Conservation (phyloP, 2,113 vertebrate species). For the Spheniscus mendiculus region DNA sequence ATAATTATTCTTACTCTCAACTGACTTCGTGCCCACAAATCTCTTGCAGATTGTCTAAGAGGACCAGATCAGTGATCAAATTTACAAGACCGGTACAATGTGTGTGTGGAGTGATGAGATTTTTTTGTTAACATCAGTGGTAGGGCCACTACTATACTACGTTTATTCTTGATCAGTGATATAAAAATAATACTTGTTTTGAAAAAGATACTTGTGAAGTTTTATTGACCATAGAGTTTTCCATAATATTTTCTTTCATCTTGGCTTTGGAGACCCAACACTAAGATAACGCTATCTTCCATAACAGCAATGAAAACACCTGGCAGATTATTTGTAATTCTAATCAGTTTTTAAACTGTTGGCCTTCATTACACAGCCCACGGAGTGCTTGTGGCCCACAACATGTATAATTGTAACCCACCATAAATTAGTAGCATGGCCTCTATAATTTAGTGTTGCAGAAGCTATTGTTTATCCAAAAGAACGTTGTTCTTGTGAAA, state of each 20-base stretch:
- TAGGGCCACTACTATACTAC: not conserved
- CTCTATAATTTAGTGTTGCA: slow-evolving; percentile 56
- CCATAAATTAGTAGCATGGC: slow-evolving; percentile 63
- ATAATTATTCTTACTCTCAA: not conserved
- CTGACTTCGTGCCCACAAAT: not conserved
- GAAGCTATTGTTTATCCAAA: slow-evolving; percentile 68
- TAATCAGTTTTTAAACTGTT: slow-evolving; percentile 69
- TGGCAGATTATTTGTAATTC: slow-evolving; percentile 71
- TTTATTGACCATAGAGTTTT: not conserved
- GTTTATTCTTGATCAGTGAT: not conserved
- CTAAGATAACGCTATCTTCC: slow-evolving; percentile 11
- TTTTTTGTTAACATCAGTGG: not conserved
- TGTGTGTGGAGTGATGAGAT: not conserved
- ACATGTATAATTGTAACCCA: slow-evolving; percentile 66
- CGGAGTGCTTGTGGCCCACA: slow-evolving; percentile 66
- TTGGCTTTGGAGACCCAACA: slow-evolving; percentile 10
- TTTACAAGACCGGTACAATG: not conserved
- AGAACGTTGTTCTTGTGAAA: slow-evolving; percentile 64
- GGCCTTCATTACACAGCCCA: slow-evolving; percentile 68
- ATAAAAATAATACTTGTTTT: not conserved
- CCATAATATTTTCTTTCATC: not conserved
- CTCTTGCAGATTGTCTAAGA: not conserved
- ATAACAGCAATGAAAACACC: slow-evolving; percentile 46
- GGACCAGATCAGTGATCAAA: not conserved
- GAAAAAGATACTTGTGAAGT: not conserved